Base-by-base conservation (phyloP, 1,140 invertebrate genomes). In the Homarus americanus region DNA sequence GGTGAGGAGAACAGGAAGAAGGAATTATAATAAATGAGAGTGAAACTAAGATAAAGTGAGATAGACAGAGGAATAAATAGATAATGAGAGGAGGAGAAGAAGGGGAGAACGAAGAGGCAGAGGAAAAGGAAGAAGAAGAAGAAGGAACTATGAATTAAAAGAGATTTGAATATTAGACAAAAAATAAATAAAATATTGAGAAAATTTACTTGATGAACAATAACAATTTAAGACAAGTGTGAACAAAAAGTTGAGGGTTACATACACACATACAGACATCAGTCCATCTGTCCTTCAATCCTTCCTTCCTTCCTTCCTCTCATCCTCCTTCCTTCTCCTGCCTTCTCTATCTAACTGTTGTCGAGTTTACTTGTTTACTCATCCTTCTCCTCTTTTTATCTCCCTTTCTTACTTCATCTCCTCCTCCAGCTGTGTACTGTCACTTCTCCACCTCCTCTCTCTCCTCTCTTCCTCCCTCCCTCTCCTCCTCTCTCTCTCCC, bases 241-340 rank as follows among this genome's bases (percentile, higher is more conserved):
- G n/a, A n/a, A n/a, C n/a, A n/a, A n/a, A n/a, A n/a, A n/a, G n/a
- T n/a, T n/a, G n/a, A n/a, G n/a, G n/a, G n/a, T n/a, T n/a, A n/a
- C n/a, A n/a, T n/a, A n/a, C n/a, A n/a, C n/a, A n/a, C n/a, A n/a
- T n/a, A n/a, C n/a, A n/a, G n/a, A n/a, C n/a, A n/a, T n/a, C n/a
- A n/a, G n/a, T n/a, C n/a, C n/a, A n/a, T 40, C 69, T 73, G 15
- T n/a, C n/a, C 44, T 53, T 28, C 63, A n/a, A n/a, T 84, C 4
- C 36, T 32, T 36, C 36, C 34, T 36, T 44, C 63, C 63, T 36
- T 69, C 63, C 82, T 40, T 20, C 63, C 82, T 69, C 82, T 69
- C 82, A 36, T 32, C 36, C 40, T 49, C 72, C 17, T 49, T 20
- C 38, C 36, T 34, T 28, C 36, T 41, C 36, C 36, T 34, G 17